Base-by-base conservation (phyloP, 1,140 invertebrate genomes). In the Cotesia typhae region DNA sequence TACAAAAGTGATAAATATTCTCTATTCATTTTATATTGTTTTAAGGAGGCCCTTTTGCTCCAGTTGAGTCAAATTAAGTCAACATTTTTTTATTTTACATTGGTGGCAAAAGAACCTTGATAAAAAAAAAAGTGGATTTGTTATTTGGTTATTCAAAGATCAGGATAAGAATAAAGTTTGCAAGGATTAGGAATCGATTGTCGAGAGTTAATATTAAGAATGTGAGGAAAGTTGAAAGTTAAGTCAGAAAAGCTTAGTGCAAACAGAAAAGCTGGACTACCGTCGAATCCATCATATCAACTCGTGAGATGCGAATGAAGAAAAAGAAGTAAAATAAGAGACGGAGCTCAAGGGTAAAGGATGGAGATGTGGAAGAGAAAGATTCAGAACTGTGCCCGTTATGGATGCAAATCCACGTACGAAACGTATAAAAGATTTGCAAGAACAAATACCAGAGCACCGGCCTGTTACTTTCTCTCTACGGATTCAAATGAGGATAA, bases 401-500 rank as follows among this genome's bases (percentile, higher is more conserved):
- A 82, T 76, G 78, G 78, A 81, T 84, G 83, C 78, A 83, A 86
- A 84, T 83, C 76, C 78, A 68, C 73, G 77, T 79, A 79, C 75
- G 76, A 81, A 80, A 78, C 79, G 81, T 77, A 81, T 80, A 80
- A 84, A 83, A 83, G 80, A 82, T 84, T 83, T 81, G 79, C 80
- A 79, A 82, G 81, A 82, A 81, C 79, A 82, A 83, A 85, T 81
- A 82, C 78, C 78, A 74, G 76, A 67, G 66, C 55, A 36, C 52
- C 52, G 61, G 52, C 20, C 61, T 47, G 53, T 66, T 53, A 60
- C 65, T 59, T 55, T 53, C 66, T 38, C 68, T 76, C 75, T 76
- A 76, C 77, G 77, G 80, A 84, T 85, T 85, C 79, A 81, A 83
- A 84, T 80, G 80, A 83, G 81, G 79, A 85, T 85, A 85, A 85